Percentiles rank a stretch among this genome's conserved stretches.
Conservation (phyloP, 2,888 invertebrate genomes). For the Electrophaes corylata region DNA sequence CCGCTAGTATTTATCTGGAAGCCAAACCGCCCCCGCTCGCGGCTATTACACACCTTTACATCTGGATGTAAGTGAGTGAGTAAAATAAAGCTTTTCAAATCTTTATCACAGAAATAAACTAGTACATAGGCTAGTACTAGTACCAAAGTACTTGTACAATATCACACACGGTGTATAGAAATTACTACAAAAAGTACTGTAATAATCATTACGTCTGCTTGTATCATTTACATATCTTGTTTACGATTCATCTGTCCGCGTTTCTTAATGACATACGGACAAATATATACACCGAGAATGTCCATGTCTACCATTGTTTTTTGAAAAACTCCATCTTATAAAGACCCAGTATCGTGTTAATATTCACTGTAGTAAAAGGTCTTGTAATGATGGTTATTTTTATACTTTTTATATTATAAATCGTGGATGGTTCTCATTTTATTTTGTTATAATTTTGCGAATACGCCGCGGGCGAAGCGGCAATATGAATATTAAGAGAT, state of each 20-base stretch:
- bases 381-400: slow-evolving; percentile 51
- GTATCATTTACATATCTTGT: slow-evolving; percentile 76
- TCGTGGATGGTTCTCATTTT: slow-evolving; percentile 67
- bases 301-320: slow-evolving; percentile 65
- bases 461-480: slow-evolving; percentile 72
- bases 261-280: slow-evolving; percentile 70
- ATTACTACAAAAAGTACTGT: slow-evolving; percentile 46
- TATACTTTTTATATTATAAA: slow-evolving; percentile 74
- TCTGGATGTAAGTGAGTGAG: too few species aligned
- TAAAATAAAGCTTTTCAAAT: too few species aligned
- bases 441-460: slow-evolving; percentile 81
- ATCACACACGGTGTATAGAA: background rate
- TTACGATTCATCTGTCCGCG: slow-evolving; percentile 67
- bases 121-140: too few species aligned
- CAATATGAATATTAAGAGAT: slow-evolving; percentile 74
- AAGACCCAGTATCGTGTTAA: slow-evolving; percentile 36
- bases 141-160: too few species aligned
- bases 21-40: slow-evolving; percentile 45
- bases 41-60: slow-evolving; percentile 48
- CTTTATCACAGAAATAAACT: too few species aligned
- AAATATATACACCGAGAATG: slow-evolving; percentile 66
- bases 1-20: slow-evolving; percentile 43
- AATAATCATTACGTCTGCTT: slow-evolving; percentile 54
- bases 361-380: slow-evolving; percentile 36
- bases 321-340: slow-evolving; percentile 45